phyloP scores from a whole-genome alignment of 2,888 invertebrate species.

The Thymelicus sylvestris region DNA sequence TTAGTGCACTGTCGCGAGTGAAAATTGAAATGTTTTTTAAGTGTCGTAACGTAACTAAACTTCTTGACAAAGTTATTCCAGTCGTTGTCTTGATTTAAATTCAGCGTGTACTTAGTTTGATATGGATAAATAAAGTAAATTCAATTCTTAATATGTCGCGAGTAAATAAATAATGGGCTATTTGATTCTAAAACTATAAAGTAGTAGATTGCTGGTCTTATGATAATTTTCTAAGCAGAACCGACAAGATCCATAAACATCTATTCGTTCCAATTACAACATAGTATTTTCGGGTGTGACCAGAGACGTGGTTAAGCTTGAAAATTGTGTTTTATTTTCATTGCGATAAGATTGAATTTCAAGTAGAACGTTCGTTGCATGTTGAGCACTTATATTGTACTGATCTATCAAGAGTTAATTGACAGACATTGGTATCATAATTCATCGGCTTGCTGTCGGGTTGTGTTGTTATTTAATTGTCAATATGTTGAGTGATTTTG shows the following conservation, averaged over 20 bases:
- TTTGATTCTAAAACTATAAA: too few species aligned
- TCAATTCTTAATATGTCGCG: background rate
- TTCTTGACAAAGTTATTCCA: slow-evolving; percentile 28
- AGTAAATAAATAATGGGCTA: background rate
- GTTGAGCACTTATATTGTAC: background rate
- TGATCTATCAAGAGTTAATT: slow-evolving; percentile 16
- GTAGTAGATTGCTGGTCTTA: slow-evolving; percentile 30
- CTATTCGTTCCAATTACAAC: slow-evolving; percentile 61
- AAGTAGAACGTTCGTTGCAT: background rate
- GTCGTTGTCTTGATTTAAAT: slow-evolving; percentile 48
- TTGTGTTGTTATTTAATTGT: background rate
- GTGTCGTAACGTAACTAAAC: background rate
- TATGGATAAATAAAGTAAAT: slow-evolving; percentile 4
- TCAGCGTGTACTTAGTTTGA: slow-evolving; percentile 48
- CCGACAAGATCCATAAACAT: slow-evolving; percentile 53
- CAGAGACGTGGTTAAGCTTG: background rate
- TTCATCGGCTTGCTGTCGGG: background rate
- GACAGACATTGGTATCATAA: background rate
- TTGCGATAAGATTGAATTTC: background rate
- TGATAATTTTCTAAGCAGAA: slow-evolving; percentile 54
- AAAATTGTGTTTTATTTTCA: slow-evolving; percentile 8
- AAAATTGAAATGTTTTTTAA: background rate
- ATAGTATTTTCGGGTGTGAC: slow-evolving; percentile 25
- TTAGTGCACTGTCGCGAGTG: background rate
- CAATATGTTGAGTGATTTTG: background rate